These are phyloP conservation scores for Odontamblyopus lacepedii DNA, from an alignment of 2,797 vertebrate genomes.

Conservation along the genomic window DNA sequence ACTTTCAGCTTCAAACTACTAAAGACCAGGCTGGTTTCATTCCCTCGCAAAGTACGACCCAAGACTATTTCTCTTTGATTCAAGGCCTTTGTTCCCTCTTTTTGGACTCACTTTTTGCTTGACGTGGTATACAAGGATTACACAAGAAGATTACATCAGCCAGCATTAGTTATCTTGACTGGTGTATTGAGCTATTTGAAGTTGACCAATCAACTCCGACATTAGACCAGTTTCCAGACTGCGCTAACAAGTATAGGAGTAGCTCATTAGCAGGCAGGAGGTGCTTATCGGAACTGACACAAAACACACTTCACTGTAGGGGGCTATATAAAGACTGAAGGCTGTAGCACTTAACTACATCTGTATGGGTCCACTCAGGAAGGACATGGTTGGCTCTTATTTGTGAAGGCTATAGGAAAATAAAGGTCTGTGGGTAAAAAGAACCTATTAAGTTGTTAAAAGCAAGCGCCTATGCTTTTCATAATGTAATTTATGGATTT, in stretches of 20 bases:
- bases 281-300: constrained; percentile 25
- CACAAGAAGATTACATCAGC: constrained; percentile 15
- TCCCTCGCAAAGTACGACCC: neutral
- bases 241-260: constrained; percentile 16
- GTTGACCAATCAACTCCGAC: constrained; percentile 16
- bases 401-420: neutral
- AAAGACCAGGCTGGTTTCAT: constrained; percentile 38
- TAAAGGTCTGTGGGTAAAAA: neutral
- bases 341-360: constrained; percentile 1
- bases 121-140: constrained; percentile 13
- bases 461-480: neutral
- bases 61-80: constrained; percentile 13
- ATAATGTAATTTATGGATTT: neutral
- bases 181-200: constrained; percentile 24
- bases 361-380: neutral
- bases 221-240: neutral
- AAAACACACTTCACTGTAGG: constrained; percentile 18
- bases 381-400: neutral
- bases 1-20: constrained; percentile 62
- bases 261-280: constrained; percentile 20
- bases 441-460: neutral
- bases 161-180: constrained; percentile 7
- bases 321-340: constrained; percentile 10
- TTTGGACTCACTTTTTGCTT: constrained; percentile 8
- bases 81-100: neutral